Base-by-base conservation (phyloP, 1,140 invertebrate genomes). In the Drosophila tsacasi region DNA sequence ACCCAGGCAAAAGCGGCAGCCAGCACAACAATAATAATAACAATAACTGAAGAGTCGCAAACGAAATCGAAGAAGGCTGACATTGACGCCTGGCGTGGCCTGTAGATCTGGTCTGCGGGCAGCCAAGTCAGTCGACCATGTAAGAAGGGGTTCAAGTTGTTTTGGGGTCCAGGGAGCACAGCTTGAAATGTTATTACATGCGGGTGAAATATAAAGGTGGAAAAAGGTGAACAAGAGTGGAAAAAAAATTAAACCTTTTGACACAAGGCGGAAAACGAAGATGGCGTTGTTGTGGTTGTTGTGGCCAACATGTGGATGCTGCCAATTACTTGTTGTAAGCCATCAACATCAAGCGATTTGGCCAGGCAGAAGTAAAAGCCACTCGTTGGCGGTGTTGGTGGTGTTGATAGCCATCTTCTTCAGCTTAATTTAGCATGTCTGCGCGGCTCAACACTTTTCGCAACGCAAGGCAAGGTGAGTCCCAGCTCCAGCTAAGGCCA, bases 401-500 rank as follows among this genome's bases (percentile, higher is more conserved):
- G 89, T 91, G 89, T 91, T 91, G 89, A 91, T 91, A 91, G 83
- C 86, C 89, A 91, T 91, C 89, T 91, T 91, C 89, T 91, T 91
- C 89, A 89, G 89, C 89, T 91, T 91, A 91, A 91, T 91, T 91
- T 91, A 91, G 89, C 89, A 91, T 91, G 89, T 91, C 89, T 91
- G 84, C 79, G 81, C 81, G 89, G 89, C 79, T 91, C 89, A 91
- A 91, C 89, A 91, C 89, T 91, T 91, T 91, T 69, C 83, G 59
- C 69, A 52, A 7, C 23, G 23, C 46, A 50, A 27, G 17, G 19
- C 61, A n/a, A 46, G 44, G 10, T 25, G 17, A 64, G 50, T 32
- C 39, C 30, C 21, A 39, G 42, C 40, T 30, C 30, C 52, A 49
- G 52, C 40, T 35, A 52, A 50, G 64, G 21, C 42, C 47, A 44